phyloP scores from a whole-genome alignment of 2,888 invertebrate species.

The Artemia sinica region DNA sequence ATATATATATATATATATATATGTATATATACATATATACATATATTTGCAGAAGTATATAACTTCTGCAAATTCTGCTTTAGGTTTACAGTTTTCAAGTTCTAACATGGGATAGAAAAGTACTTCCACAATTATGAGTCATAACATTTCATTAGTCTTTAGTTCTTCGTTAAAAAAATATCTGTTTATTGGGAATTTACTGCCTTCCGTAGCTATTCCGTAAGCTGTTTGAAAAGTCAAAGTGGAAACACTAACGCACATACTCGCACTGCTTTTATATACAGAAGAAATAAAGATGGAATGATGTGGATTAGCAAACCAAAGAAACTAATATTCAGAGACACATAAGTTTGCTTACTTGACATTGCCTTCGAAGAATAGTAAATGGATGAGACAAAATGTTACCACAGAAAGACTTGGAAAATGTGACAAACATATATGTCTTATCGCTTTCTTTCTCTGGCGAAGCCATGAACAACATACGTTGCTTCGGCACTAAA shows the following conservation, averaged over 20 bases:
- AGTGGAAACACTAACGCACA: not conserved
- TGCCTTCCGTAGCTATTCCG: slow-evolving; percentile 13
- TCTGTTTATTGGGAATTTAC: not conserved
- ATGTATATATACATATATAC: too few relatives aligned
- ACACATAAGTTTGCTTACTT: slow-evolving; percentile 39
- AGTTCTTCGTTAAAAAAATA: not conserved
- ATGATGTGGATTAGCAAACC: too few relatives aligned
- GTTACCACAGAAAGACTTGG: slow-evolving; percentile 60
- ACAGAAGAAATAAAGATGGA: too few relatives aligned
- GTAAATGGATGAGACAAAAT: slow-evolving; percentile 83
- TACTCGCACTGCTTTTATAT: not conserved
- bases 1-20: too few relatives aligned
- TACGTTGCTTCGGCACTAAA: too few relatives aligned
- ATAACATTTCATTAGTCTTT: too few relatives aligned
- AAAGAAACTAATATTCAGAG: too few relatives aligned
- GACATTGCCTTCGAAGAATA: slow-evolving; percentile 79
- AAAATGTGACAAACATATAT: not conserved
- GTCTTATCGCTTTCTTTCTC: not conserved
- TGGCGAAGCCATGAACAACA: not conserved
- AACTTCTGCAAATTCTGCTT: too few relatives aligned
- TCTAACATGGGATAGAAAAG: too few relatives aligned
- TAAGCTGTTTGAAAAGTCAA: slow-evolving; percentile 27
- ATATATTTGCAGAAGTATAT: too few relatives aligned
- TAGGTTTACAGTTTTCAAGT: too few relatives aligned
- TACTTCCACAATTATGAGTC: too few relatives aligned